These are phyloP conservation scores for Scolanthus callimorphus DNA, from an alignment of 92 coral and sea anemone species.

Conservation along the genomic window DNA sequence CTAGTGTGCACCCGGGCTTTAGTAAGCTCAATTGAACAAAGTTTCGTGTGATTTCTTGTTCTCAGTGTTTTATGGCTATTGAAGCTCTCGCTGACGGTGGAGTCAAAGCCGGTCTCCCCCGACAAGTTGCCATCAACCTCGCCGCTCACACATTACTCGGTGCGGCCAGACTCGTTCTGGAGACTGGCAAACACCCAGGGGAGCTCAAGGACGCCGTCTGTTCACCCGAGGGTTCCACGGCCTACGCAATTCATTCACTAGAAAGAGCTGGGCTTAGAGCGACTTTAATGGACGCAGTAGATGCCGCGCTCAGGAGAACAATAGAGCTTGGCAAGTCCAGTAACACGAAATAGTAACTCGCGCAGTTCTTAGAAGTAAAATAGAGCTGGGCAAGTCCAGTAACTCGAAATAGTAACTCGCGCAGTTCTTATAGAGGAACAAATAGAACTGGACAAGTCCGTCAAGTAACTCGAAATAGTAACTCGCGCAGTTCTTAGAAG, in stretches of 20 bases:
- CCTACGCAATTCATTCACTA: conserved; percentile 40
- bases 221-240: conserved; percentile 46
- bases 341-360: too few species aligned
- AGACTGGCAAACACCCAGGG: conserved; percentile 45
- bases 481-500: too few species aligned
- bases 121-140: conserved; percentile 32
- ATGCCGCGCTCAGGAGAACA: conserved; percentile 32
- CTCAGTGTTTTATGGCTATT: conserved; percentile 43
- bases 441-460: too few species aligned
- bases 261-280: conserved; percentile 55
- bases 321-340: conserved; percentile 12
- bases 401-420: too few species aligned
- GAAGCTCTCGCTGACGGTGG: conserved; percentile 55
- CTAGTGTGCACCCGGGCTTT: too few species aligned
- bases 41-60: neutral
- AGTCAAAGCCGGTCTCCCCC: conserved; percentile 46
- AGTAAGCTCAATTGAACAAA: too few species aligned
- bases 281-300: conserved; percentile 51
- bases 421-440: too few species aligned
- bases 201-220: conserved; percentile 48
- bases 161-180: conserved; percentile 37
- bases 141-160: conserved; percentile 52
- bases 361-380: too few species aligned
- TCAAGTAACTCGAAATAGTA: too few species aligned
- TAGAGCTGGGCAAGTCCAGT: too few species aligned